Conservation (phyloP, 2,888 invertebrate species). For the Trissolcus japonicus region DNA sequence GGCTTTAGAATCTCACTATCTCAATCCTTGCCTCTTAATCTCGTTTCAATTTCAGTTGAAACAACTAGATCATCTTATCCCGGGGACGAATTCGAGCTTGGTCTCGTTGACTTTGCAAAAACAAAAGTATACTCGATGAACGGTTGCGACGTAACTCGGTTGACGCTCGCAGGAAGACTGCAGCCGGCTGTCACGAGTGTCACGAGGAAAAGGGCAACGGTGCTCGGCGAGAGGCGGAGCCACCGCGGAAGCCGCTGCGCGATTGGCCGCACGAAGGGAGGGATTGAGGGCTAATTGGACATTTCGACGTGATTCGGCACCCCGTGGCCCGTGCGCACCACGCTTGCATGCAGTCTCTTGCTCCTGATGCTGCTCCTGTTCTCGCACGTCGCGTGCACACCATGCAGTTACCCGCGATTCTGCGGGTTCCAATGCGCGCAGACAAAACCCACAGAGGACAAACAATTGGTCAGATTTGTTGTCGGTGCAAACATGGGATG, state of each 20-base stretch:
- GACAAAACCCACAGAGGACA: neutral
- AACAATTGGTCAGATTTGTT: slow-evolving; percentile 1
- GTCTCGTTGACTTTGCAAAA: slow-evolving; percentile 8
- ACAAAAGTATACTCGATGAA: slow-evolving; percentile 3
- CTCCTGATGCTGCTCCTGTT: slow-evolving; percentile 19
- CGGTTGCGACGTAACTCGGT: slow-evolving; percentile 41
- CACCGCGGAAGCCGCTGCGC: slow-evolving; percentile 27
- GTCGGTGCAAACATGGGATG: neutral
- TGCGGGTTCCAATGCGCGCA: neutral
- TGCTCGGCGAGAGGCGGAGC: slow-evolving; percentile 55
- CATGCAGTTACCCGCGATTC: neutral
- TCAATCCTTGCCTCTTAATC: neutral
- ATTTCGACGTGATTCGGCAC: slow-evolving; percentile 55
- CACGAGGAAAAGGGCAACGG: slow-evolving; percentile 59
- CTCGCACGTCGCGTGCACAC: slow-evolving; percentile 13
- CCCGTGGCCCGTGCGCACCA: slow-evolving; percentile 49
- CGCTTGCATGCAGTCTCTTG: slow-evolving; percentile 22
- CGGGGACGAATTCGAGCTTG: neutral
- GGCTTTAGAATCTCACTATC: neutral
- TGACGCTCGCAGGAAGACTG: slow-evolving; percentile 57
- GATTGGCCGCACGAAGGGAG: slow-evolving; percentile 54
- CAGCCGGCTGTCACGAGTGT: slow-evolving; percentile 57
- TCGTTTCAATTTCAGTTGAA: neutral
- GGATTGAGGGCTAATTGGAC: slow-evolving; percentile 58
- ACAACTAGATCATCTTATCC: neutral